Percentiles rank a stretch among this genome's conserved stretches.
Conservation (phyloP, 2,888 invertebrate species). For the Chrysopilus asiliformis region DNA sequence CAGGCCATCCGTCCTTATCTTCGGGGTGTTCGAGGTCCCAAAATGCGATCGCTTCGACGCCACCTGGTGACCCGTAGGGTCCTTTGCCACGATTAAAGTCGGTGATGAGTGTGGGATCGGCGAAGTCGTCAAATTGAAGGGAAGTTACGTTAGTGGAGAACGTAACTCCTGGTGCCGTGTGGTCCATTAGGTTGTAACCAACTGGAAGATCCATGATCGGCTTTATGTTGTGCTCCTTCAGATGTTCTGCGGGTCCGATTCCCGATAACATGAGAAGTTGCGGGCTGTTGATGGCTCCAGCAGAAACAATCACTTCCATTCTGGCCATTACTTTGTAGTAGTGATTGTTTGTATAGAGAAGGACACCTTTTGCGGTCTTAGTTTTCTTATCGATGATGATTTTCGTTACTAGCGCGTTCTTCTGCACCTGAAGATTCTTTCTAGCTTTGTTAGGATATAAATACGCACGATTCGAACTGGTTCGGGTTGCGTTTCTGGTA, state of each 20-base stretch:
- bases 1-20: conserved; percentile 39
- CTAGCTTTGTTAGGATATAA: conserved; percentile 43
- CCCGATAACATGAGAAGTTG: conserved; percentile 71
- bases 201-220: conserved; percentile 45
- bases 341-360: conserved; percentile 45
- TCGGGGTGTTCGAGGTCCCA: conserved; percentile 40
- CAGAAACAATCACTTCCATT: conserved; percentile 61
- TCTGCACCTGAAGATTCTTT: conserved; percentile 48
- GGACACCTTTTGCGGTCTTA: conserved; percentile 48
- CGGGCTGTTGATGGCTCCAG: conserved; percentile 64
- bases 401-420: conserved; percentile 45
- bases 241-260: conserved; percentile 49
- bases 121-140: conserved; percentile 28
- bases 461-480: conserved; percentile 55
- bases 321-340: conserved; percentile 43
- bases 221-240: conserved; percentile 42
- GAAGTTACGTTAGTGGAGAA: conserved; percentile 36
- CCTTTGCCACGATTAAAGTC: conserved; percentile 22
- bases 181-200: conserved; percentile 57
- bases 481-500: conserved; percentile 50
- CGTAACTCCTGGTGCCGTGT: conserved; percentile 48
- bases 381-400: conserved; percentile 45
- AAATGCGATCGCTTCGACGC: conserved; percentile 43
- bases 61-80: conserved; percentile 37
- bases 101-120: conserved; percentile 17